These are phyloP conservation scores for Cladorhizidae sp. DNA, from an alignment of 37 sponge, comb jelly and placozoan genomes.

Conservation along the genomic window DNA sequence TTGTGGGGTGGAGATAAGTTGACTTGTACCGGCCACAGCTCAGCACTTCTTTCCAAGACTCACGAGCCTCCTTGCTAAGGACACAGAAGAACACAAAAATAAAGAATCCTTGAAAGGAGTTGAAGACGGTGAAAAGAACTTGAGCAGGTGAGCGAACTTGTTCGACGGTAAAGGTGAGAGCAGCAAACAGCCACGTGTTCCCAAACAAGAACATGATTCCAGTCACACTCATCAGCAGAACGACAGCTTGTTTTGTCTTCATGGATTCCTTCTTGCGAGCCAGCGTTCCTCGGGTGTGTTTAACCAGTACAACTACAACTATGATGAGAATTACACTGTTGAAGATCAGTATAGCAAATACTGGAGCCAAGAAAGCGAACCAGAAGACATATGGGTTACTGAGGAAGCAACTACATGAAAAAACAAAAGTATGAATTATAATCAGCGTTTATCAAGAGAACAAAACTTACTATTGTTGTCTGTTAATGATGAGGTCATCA, in stretches of 20 bases:
- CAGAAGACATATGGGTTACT: slow-evolving; percentile 15
- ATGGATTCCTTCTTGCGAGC: background rate
- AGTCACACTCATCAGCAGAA: slow-evolving; percentile 18
- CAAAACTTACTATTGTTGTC: slow-evolving; percentile 8
- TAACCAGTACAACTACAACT: slow-evolving; percentile 1
- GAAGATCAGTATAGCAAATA: slow-evolving; percentile 1
- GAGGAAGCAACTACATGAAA: slow-evolving; percentile 32
- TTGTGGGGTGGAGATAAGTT: slow-evolving; percentile 4
- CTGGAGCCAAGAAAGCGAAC: slow-evolving; percentile 26
- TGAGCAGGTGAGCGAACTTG: background rate
- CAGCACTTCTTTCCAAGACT: slow-evolving; percentile 20
- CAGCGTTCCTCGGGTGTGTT: slow-evolving; percentile 27
- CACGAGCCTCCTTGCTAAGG: slow-evolving; percentile 22
- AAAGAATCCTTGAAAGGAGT: slow-evolving; percentile 39
- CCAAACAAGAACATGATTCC: slow-evolving; percentile 44
- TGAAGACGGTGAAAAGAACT: slow-evolving; percentile 24
- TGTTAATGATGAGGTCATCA: slow-evolving; percentile 5
- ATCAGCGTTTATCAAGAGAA: too few relatives aligned
- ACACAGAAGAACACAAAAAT: slow-evolving; percentile 36
- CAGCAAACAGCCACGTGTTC: slow-evolving; percentile 31
- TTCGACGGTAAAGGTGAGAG: slow-evolving; percentile 11
- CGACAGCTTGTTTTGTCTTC: background rate
- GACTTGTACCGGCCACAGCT: slow-evolving; percentile 34
- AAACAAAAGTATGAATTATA: background rate
- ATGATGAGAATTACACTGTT: background rate